A percentile compares a stretch with the other conserved stretches of the same genome.
These are phyloP conservation scores for Aricia artaxerxes DNA, from an alignment of 2,888 invertebrate genomes.

Conservation along the genomic window DNA sequence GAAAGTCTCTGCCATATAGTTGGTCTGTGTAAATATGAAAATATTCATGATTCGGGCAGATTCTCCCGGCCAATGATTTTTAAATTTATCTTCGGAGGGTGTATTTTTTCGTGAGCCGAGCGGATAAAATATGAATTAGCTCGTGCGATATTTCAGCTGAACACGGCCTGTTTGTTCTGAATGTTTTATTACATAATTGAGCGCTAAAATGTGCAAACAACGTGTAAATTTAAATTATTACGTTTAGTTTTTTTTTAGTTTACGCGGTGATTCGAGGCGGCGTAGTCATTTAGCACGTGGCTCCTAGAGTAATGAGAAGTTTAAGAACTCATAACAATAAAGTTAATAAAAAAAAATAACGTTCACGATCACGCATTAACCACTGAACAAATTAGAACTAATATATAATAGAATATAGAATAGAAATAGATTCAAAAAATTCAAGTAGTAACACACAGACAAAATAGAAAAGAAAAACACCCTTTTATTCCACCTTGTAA, in stretches of 20 bases:
- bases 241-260: not conserved
- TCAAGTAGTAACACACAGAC: too few species aligned
- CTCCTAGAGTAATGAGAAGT: too few species aligned
- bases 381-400: too few species aligned
- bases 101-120: conserved; percentile 44
- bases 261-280: too few species aligned
- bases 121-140: conserved; percentile 51
- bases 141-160: conserved; percentile 41
- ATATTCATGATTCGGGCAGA: conserved; percentile 46
- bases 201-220: not conserved
- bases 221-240: not conserved
- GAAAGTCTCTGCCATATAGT: conserved; percentile 16
- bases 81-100: conserved; percentile 46
- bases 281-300: too few species aligned
- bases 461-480: not conserved
- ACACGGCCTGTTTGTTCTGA: conserved; percentile 40
- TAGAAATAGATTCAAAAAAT: not conserved
- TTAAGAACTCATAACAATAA: too few species aligned
- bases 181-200: conserved; percentile 21
- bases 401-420: too few species aligned
- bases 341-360: too few species aligned
- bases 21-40: conserved; percentile 41
- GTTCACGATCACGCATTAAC: too few species aligned
- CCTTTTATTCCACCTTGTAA: not conserved
- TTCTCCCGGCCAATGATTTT: conserved; percentile 46